A percentile compares a stretch with the other conserved stretches of the same genome.
Conservation (phyloP, 2,113 vertebrate species). For the Sphyrna mokarran region DNA sequence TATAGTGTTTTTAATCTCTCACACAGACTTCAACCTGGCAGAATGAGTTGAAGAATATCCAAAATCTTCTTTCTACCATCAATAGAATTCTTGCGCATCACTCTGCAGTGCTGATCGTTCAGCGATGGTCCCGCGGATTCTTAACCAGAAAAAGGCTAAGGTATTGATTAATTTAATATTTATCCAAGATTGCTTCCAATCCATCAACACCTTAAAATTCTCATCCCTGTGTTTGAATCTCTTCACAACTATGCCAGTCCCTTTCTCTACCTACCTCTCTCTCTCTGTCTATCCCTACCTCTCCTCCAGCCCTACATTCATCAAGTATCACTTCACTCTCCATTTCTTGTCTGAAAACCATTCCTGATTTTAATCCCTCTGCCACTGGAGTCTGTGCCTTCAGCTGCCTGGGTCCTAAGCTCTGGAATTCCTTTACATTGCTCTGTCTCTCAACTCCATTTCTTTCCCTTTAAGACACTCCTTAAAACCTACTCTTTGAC, state of each 20-base stretch:
- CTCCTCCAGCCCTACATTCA: no score
- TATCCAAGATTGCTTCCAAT: neutral
- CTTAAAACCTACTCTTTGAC: no score
- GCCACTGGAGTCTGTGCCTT: neutral
- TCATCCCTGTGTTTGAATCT: neutral
- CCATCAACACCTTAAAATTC: neutral
- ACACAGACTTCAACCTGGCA: constrained; percentile 50
- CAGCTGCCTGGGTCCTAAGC: neutral
- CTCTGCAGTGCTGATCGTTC: constrained; percentile 61
- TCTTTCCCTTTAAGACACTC: no score
- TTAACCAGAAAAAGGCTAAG: constrained; percentile 54
- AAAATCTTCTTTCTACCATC: constrained; percentile 51
- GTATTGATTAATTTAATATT: constrained; percentile 45
- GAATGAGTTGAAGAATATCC: constrained; percentile 49
- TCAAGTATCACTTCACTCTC: no score
- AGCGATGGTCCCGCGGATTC: constrained; percentile 60
- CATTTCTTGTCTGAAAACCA: neutral
- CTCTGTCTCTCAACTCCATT: no score
- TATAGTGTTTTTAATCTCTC: neutral
- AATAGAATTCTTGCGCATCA: constrained; percentile 55
- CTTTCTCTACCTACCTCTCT: neutral
- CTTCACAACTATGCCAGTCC: neutral
- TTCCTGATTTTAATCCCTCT: neutral
- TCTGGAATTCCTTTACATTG: no score
- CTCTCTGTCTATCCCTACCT: no score